Evolutionary conservation across 2,113 vertebrate genomes (phyloP).

Genomic region (Antennarius striatus): DNA sequence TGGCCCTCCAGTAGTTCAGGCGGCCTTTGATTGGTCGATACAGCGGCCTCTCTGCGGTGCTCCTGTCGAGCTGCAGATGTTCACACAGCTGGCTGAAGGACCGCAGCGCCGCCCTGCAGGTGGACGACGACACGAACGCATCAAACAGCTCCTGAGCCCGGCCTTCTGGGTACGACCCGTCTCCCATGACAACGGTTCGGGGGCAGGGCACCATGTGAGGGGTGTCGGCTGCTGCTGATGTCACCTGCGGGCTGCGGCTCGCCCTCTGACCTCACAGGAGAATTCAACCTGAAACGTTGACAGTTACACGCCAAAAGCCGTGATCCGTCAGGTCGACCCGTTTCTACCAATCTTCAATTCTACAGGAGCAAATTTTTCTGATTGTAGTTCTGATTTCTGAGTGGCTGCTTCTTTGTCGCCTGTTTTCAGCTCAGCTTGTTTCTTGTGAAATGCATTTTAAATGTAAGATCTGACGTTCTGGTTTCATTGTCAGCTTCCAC

Average conservation of each 20-base stretch:
- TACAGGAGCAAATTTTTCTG: too few species aligned
- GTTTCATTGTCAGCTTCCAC: too few species aligned
- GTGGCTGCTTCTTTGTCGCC: too few species aligned
- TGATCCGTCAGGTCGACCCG: too few species aligned
- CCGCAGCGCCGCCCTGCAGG: slow-evolving; percentile 88
- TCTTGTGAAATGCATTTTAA: too few species aligned
- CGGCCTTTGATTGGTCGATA: slow-evolving; percentile 90
- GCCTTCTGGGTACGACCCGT: slow-evolving; percentile 71
- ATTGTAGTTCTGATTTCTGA: too few species aligned
- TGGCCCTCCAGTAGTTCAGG: slow-evolving; percentile 96
- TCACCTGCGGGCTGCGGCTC: slow-evolving; percentile 36
- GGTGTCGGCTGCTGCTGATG: slow-evolving; percentile 37
- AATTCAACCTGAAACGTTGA: too few species aligned
- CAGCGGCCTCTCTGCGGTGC: slow-evolving; percentile 77
- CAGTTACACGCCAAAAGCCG: too few species aligned
- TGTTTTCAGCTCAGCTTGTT: too few species aligned
- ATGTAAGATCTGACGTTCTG: too few species aligned
- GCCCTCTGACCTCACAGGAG: background rate
- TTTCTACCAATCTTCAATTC: too few species aligned
- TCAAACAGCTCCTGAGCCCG: slow-evolving; percentile 90
- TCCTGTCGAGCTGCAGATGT: slow-evolving; percentile 81
- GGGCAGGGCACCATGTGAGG: slow-evolving; percentile 36
- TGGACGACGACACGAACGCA: slow-evolving; percentile 90
- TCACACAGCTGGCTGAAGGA: slow-evolving; percentile 92
- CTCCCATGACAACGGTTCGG: slow-evolving; percentile 60